Evolutionary conservation across 2,888 invertebrate genomes (phyloP).

Genomic region (Lasius fuliginosus): DNA sequence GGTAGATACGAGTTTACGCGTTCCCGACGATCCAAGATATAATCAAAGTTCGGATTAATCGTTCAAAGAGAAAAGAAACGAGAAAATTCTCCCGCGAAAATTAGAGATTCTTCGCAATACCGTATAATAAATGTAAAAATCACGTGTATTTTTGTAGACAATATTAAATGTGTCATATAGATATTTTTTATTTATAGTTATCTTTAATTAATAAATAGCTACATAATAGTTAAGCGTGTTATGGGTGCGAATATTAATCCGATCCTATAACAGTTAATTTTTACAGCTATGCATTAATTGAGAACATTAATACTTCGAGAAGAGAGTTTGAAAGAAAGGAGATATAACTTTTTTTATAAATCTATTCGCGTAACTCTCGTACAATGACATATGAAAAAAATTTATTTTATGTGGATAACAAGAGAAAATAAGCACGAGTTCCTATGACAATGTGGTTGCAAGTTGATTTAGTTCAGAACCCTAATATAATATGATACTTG

Average conservation of each 20-base stretch:
- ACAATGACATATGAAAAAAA: not conserved
- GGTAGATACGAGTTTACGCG: constrained; percentile 46
- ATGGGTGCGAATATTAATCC: not conserved
- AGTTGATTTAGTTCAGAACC: not conserved
- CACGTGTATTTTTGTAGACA: not conserved
- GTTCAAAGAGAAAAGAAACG: not conserved
- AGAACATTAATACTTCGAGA: not conserved
- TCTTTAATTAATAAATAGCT: not conserved
- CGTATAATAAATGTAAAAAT: not conserved
- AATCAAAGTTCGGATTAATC: constrained; percentile 19
- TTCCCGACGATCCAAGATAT: not conserved
- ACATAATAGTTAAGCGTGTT: not conserved
- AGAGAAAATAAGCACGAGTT: not conserved
- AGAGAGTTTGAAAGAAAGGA: not conserved
- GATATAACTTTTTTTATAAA: not conserved
- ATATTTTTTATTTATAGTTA: not conserved
- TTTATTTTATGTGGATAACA: constrained; percentile 14
- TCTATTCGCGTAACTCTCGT: not conserved
- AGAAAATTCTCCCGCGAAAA: not conserved
- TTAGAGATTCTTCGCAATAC: not conserved
- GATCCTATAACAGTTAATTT: not conserved
- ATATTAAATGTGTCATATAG: not conserved
- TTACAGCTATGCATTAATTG: not conserved
- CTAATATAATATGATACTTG: not conserved
- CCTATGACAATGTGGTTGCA: not conserved